A percentile compares a stretch with the other conserved stretches of the same genome.
phyloP scores from a whole-genome alignment of 2,888 invertebrate genomes.

The Caenorhabditis sp. region DNA sequence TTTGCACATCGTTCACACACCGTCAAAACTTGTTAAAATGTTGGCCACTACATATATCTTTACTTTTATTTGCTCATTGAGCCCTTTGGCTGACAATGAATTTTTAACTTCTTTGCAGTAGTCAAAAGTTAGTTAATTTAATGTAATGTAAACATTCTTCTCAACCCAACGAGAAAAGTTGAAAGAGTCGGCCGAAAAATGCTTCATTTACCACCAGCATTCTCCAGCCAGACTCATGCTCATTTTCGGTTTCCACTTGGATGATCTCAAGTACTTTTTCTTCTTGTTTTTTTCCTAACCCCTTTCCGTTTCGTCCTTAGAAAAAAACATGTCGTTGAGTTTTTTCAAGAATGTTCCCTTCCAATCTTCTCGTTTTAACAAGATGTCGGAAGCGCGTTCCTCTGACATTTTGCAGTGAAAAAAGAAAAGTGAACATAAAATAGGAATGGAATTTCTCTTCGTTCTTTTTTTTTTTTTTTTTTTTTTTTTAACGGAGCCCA shows the following conservation, averaged over 20 bases:
- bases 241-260: constrained; percentile 2
- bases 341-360: not conserved
- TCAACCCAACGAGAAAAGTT: not conserved
- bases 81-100: too few species aligned
- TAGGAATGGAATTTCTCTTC: too few species aligned
- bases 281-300: constrained; percentile 1
- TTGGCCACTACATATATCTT: too few species aligned
- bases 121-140: too few species aligned
- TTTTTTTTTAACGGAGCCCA: too few species aligned
- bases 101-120: too few species aligned
- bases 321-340: not conserved
- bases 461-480: too few species aligned
- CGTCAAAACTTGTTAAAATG: constrained; percentile 39
- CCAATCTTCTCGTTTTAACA: constrained; percentile 1
- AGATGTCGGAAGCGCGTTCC: not conserved
- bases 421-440: not conserved
- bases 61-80: too few species aligned
- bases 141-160: too few species aligned
- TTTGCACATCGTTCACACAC: constrained; percentile 43
- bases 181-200: not conserved
- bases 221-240: not conserved
- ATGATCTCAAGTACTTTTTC: constrained; percentile 6
- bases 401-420: not conserved
- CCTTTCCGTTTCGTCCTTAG: not conserved
- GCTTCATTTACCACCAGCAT: not conserved